Percentiles rank a stretch among this genome's conserved stretches.
These are phyloP conservation scores for Myxocyprinus asiaticus DNA, from an alignment of 2,113 vertebrate genomes.

Conservation along the genomic window DNA sequence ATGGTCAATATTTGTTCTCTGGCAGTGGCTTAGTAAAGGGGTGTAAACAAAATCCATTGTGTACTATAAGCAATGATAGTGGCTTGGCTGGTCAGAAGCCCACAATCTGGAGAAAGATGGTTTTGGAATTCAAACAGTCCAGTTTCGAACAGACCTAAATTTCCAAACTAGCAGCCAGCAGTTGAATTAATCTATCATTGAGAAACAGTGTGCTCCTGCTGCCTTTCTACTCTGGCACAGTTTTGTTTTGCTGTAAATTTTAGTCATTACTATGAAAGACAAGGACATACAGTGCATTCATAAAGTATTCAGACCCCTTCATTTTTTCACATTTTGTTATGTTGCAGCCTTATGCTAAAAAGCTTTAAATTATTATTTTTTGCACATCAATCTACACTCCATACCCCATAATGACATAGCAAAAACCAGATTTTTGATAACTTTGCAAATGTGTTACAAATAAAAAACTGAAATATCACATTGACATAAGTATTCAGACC, in stretches of 20 bases:
- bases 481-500: too few species aligned
- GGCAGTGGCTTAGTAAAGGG: slow-evolving; percentile 24
- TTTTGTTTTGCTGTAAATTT: slow-evolving; percentile 28
- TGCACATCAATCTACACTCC: too few species aligned
- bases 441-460: too few species aligned
- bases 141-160: slow-evolving; percentile 35
- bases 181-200: slow-evolving; percentile 4
- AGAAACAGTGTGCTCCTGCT: slow-evolving; percentile 35
- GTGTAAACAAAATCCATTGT: background rate
- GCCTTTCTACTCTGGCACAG: background rate
- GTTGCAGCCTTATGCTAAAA: too few species aligned
- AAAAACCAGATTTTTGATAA: too few species aligned
- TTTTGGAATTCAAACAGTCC: slow-evolving; percentile 11
- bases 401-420: too few species aligned
- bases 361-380: too few species aligned
- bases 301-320: too few species aligned
- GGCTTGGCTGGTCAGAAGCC: slow-evolving; percentile 13
- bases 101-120: slow-evolving; percentile 12
- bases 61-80: background rate
- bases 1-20: slow-evolving; percentile 40
- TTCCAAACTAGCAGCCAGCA: slow-evolving; percentile 26
- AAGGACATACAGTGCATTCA: background rate
- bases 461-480: too few species aligned
- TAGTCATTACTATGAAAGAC: slow-evolving; percentile 19
- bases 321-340: too few species aligned